Base-by-base conservation (phyloP, 2,888 invertebrate genomes). In the Oasisia sp. region DNA sequence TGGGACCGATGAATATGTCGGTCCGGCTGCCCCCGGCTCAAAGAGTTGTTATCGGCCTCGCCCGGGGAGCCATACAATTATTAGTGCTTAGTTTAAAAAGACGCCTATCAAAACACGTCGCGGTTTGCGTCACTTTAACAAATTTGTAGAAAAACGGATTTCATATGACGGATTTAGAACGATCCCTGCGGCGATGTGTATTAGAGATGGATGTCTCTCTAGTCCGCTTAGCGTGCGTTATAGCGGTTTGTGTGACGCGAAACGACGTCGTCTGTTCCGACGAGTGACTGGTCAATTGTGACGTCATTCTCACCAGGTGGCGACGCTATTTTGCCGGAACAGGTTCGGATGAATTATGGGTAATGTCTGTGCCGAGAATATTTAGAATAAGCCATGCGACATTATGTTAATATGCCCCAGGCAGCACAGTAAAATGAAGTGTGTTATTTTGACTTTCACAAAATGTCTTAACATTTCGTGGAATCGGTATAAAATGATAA, bases 41-140 rank as follows among this genome's bases (percentile, higher is more conserved):
- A 19, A 3, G 27, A 74, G 27, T 27, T 74, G 74, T n/a, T 74
- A 74, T 74, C 74, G 74, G 27, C 74, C 4, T 1, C 74, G 27
- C 74, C 74, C 7, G n/a, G 74, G 74, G 74, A 74, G n/a, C 74
- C 14, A n/a, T 74, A 27, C 74, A 74, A 74, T 74, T 74, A 74
- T 74, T 74, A 74, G 27, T 74, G 74, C 74, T 74, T 74, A 74
- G 74, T n/a, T 74, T 74, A 19, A 74, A 74, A 74, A 27, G 74
- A n/a, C 74, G 27, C 27, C 27, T 74, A n/a, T 74, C 74, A 74
- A 74, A 74, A 74, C 74, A 74, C 7, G 74, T 74, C 74, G 74
- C 74, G 74, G 74, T 74, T 74, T 74, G 74, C 74, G 74, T 74
- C 74, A 74, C 74, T 74, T 74, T 27, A 74, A 74, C 74, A 74